phyloP scores from a whole-genome alignment of 2,888 invertebrate genomes.

The Anticlea derivata region DNA sequence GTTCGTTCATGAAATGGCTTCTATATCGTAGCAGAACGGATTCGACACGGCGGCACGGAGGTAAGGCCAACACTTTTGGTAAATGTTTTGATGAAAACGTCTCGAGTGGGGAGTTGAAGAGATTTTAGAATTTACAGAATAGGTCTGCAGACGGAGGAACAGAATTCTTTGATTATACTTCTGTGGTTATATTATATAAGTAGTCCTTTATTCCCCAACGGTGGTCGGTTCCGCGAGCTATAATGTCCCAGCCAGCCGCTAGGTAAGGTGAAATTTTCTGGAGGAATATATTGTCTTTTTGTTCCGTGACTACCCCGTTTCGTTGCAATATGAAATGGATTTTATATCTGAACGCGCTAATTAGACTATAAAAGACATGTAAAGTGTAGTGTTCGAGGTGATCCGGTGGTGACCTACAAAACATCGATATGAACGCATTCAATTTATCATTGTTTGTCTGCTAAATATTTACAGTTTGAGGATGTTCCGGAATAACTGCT shows the following conservation, averaged over 20 bases:
- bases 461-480: constrained; percentile 22
- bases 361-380: constrained; percentile 52
- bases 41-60: neutral
- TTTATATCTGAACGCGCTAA: constrained; percentile 43
- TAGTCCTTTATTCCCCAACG: too few relatives aligned
- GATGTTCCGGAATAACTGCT: too few relatives aligned
- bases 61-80: neutral
- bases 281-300: too few relatives aligned
- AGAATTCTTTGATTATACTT: too few relatives aligned
- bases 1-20: neutral
- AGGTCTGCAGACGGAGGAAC: too few relatives aligned
- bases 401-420: constrained; percentile 55
- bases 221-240: too few relatives aligned
- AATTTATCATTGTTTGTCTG: constrained; percentile 31
- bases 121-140: too few relatives aligned
- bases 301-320: neutral
- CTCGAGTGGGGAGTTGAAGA: too few relatives aligned
- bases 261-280: too few relatives aligned
- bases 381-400: constrained; percentile 56
- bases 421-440: constrained; percentile 39
- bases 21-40: neutral
- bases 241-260: too few relatives aligned
- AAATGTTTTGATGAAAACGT: too few relatives aligned
- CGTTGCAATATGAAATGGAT: constrained; percentile 2
- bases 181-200: too few relatives aligned